phyloP scores from a whole-genome alignment of 92 coral and sea anemone species.

The Zoanthus sansibaricus region DNA sequence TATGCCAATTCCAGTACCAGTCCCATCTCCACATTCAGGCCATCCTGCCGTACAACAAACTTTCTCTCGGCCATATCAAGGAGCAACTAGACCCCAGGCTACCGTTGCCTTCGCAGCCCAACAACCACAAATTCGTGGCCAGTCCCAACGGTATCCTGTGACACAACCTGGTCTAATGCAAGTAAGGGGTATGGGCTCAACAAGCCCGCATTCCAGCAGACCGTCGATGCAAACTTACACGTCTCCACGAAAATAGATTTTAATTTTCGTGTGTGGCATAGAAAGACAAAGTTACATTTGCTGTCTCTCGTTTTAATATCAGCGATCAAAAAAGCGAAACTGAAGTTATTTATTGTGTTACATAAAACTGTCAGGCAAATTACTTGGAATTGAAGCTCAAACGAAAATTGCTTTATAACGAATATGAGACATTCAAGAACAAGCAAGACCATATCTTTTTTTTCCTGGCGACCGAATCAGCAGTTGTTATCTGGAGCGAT shows the following conservation, averaged over 20 bases:
- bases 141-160: conserved; percentile 32
- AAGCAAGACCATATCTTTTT: no score
- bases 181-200: conserved; percentile 40
- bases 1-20: conserved; percentile 98
- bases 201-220: conserved; percentile 25
- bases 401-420: no score
- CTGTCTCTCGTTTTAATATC: not conserved
- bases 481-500: no score
- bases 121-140: conserved; percentile 29
- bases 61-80: conserved; percentile 71
- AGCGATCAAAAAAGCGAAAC: not conserved
- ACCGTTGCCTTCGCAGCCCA: conserved; percentile 65
- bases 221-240: conserved; percentile 45
- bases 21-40: conserved; percentile 84
- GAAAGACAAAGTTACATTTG: not conserved
- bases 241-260: conserved; percentile 12
- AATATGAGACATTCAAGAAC: no score
- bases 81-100: conserved; percentile 71
- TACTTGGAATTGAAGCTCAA: no score
- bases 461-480: no score
- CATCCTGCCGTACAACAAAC: conserved; percentile 77
- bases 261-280: not conserved
- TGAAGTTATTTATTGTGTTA: no score
- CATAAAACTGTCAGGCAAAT: no score
- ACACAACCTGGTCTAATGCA: conserved; percentile 32